phyloP scores from a whole-genome alignment of 2,113 vertebrate genomes.

The Xiphorhynchus elegans region DNA sequence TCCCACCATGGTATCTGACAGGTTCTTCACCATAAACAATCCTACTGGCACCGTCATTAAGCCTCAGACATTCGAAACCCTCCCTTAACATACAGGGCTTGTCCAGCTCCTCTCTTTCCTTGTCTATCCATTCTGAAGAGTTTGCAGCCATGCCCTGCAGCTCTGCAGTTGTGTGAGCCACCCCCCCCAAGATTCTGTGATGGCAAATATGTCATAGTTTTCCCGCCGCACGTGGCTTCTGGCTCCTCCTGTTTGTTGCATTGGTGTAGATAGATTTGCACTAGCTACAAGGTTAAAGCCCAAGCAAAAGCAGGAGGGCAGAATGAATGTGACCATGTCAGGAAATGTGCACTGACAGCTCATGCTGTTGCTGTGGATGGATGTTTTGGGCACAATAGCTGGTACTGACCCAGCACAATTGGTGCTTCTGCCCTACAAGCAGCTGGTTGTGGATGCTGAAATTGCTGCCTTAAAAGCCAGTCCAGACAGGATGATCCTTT shows the following conservation, averaged over 20 bases:
- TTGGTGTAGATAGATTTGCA: background rate
- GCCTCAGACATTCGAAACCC: background rate
- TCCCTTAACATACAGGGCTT: background rate
- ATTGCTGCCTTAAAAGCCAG: background rate
- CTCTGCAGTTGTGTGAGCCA: background rate
- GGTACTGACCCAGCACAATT: background rate
- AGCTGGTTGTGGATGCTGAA: background rate
- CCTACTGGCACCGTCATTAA: background rate
- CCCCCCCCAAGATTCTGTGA: background rate
- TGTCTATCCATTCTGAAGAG: background rate
- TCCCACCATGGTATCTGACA: background rate
- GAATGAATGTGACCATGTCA: background rate
- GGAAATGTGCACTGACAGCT: constrained; percentile 7
- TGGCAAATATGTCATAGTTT: background rate
- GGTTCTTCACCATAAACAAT: background rate
- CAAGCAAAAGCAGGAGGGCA: background rate
- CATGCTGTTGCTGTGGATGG: background rate
- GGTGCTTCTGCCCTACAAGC: background rate
- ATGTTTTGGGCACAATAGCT: background rate
- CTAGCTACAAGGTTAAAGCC: background rate
- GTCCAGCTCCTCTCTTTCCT: background rate
- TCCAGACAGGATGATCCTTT: background rate
- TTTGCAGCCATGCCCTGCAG: background rate
- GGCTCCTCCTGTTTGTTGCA: background rate
- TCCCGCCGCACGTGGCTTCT: background rate